A percentile compares a stretch with the other conserved stretches of the same genome.
Evolutionary conservation across 2,113 vertebrate genomes (phyloP).

Genomic region (Upupa epops): DNA sequence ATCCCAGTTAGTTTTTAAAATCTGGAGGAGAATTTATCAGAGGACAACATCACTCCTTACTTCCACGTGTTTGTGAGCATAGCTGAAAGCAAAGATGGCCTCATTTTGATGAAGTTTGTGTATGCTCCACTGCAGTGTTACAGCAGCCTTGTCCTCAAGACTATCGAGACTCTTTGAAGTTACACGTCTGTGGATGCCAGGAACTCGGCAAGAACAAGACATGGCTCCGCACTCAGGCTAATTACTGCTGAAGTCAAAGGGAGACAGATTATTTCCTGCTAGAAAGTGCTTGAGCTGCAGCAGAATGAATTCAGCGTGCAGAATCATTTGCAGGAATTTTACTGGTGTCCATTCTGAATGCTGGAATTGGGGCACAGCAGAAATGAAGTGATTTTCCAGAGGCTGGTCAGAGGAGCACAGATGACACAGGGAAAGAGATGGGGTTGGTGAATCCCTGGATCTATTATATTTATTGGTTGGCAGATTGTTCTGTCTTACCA

Average conservation of each 20-base stretch:
- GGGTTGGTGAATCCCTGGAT: not conserved
- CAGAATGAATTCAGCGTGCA: not conserved
- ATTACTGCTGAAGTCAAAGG: conserved; percentile 5
- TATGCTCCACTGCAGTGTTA: not conserved
- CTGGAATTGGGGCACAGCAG: not conserved
- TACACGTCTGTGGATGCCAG: not conserved
- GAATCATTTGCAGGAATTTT: not conserved
- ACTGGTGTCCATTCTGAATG: not conserved
- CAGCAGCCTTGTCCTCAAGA: not conserved
- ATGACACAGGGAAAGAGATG: not conserved
- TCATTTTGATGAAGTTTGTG: not conserved
- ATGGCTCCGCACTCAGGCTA: not conserved
- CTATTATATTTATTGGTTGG: not conserved
- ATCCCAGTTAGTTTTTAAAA: not conserved
- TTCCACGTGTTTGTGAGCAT: not conserved
- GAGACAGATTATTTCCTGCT: not conserved
- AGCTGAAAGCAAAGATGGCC: not conserved
- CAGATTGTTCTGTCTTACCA: not conserved
- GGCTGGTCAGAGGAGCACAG: not conserved
- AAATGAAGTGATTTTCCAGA: not conserved
- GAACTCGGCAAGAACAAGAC: not conserved
- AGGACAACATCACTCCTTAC: not conserved
- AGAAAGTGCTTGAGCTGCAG: not conserved
- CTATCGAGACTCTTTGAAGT: not conserved
- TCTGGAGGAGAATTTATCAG: not conserved